phyloP scores from a whole-genome alignment of 2,797 vertebrate species.

The Meda fulgida region DNA sequence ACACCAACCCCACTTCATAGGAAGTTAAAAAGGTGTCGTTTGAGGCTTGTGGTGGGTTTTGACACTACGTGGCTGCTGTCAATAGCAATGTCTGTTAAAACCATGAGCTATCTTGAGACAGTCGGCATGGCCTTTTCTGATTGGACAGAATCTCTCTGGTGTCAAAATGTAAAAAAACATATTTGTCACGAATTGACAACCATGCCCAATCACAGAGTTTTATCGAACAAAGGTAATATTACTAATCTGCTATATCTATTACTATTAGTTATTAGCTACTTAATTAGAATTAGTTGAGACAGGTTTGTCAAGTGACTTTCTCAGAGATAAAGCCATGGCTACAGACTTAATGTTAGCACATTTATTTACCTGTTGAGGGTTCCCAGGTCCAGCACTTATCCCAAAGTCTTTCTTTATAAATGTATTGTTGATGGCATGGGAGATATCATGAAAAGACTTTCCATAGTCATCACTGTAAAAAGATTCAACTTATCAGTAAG shows the following conservation, averaged over 20 bases:
- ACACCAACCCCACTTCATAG: neutral
- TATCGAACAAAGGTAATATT: neutral
- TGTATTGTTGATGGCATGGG: conserved; percentile 77
- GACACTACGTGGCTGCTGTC: neutral
- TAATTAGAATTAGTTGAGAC: neutral
- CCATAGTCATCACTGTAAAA: conserved; percentile 78
- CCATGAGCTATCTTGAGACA: neutral
- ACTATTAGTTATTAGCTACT: neutral
- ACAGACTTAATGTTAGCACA: conserved; percentile 38
- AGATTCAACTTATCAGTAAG: conserved; percentile 16
- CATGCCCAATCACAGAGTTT: neutral
- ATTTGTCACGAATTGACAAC: neutral
- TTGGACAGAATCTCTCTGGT: neutral
- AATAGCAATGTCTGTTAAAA: neutral
- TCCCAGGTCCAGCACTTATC: conserved; percentile 79
- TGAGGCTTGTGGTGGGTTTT: neutral
- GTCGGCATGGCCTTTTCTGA: neutral
- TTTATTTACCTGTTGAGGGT: conserved; percentile 71
- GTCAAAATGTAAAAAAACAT: neutral
- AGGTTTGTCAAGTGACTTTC: neutral
- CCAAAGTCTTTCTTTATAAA: conserved; percentile 84
- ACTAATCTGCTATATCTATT: neutral
- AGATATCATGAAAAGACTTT: conserved; percentile 83
- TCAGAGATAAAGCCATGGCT: neutral
- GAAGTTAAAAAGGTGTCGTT: neutral